A percentile compares a stretch with the other conserved stretches of the same genome.
phyloP scores from a whole-genome alignment of 2,113 vertebrate species.

The Hyla sarda region DNA sequence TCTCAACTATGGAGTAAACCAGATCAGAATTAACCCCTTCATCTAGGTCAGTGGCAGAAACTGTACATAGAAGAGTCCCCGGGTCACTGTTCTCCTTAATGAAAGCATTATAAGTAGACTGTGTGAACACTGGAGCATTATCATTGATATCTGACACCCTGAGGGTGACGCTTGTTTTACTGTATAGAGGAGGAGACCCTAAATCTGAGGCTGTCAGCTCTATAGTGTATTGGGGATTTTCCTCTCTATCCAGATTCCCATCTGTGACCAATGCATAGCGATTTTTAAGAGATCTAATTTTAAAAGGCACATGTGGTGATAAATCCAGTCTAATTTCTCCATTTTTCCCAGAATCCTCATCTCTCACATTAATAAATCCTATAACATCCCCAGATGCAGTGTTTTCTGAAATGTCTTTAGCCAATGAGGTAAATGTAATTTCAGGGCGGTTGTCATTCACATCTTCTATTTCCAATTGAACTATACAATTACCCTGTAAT shows the following conservation, averaged over 20 bases:
- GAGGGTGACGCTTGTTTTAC: slow-evolving; percentile 2
- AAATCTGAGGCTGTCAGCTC: slow-evolving; percentile 14
- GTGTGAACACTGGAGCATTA: slow-evolving; percentile 13
- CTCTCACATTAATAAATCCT: neutral
- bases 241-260: slow-evolving; percentile 17
- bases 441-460: slow-evolving; percentile 78
- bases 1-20: neutral
- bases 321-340: neutral
- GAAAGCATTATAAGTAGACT: slow-evolving; percentile 7
- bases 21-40: slow-evolving; percentile 13
- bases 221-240: slow-evolving; percentile 1
- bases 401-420: neutral
- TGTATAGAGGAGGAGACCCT: slow-evolving; percentile 11
- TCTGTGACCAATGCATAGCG: slow-evolving; percentile 2
- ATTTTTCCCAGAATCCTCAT: neutral
- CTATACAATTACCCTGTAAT: slow-evolving; percentile 80
- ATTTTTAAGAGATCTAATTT: neutral
- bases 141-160: slow-evolving; percentile 14
- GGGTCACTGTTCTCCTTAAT: slow-evolving; percentile 6
- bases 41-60: slow-evolving; percentile 8
- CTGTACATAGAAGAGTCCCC: slow-evolving; percentile 2
- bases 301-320: slow-evolving; percentile 21
- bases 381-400: neutral
- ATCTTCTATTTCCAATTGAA: slow-evolving; percentile 76
- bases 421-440: slow-evolving; percentile 66